Evolutionary conservation across 2,888 invertebrate species (phyloP).

Genomic region (Blastobasis adustella): DNA sequence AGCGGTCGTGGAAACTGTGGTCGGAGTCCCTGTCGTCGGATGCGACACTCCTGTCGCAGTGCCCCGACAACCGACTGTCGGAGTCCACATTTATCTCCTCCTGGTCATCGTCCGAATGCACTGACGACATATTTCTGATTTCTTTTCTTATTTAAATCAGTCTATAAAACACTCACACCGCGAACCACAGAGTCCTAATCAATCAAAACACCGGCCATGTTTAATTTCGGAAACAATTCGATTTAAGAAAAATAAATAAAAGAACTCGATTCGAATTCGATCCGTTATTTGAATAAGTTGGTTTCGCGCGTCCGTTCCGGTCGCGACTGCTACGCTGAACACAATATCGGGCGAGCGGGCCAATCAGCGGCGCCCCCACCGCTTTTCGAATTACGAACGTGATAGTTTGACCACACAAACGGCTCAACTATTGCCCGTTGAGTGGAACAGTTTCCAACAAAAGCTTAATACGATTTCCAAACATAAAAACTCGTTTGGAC

Average conservation of each 20-base stretch:
- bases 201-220: conserved; percentile 14
- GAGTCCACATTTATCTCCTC: conserved; percentile 81
- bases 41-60: conserved; percentile 65
- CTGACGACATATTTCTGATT: conserved; percentile 53
- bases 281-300: conserved; percentile 37
- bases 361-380: conserved; percentile 65
- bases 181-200: conserved; percentile 23
- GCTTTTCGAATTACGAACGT: conserved; percentile 52
- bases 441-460: conserved; percentile 74
- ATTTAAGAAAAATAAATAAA: too few relatives aligned
- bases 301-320: conserved; percentile 50
- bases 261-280: conserved; percentile 19
- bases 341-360: conserved; percentile 58
- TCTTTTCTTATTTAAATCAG: conserved; percentile 25
- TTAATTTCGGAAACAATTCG: too few relatives aligned
- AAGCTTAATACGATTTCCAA: conserved; percentile 75
- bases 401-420: conserved; percentile 71
- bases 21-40: conserved; percentile 75
- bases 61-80: conserved; percentile 76
- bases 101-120: conserved; percentile 78
- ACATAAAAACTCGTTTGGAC: conserved; percentile 74
- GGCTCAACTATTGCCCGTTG: conserved; percentile 70
- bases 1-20: conserved; percentile 66
- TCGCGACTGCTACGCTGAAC: conserved; percentile 54
- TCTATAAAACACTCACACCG: conserved; percentile 21